Percentiles rank a stretch among this genome's conserved stretches.
These are phyloP conservation scores for Porites lutea DNA, from an alignment of 64 coral and sea anemone genomes.

Conservation along the genomic window DNA sequence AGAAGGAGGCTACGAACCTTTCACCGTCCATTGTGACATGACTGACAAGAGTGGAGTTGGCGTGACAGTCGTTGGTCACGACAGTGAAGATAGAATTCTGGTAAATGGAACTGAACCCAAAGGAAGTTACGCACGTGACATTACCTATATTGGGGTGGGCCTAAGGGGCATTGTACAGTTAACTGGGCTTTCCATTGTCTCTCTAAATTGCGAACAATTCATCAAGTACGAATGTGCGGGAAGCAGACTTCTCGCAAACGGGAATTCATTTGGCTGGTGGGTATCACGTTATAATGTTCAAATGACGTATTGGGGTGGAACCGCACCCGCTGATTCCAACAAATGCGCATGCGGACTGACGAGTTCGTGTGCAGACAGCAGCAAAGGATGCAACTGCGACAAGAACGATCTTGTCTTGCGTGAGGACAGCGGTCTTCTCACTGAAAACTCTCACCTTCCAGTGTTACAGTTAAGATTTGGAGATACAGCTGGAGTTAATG, in stretches of 20 bases:
- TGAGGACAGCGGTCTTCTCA: too few species aligned
- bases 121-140: neutral
- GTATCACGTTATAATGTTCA: neutral
- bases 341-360: constrained; percentile 28
- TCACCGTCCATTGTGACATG: constrained; percentile 66
- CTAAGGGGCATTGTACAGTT: neutral
- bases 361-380: neutral
- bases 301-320: constrained; percentile 36
- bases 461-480: too few species aligned
- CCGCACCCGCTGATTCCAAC: neutral
- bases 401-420: neutral
- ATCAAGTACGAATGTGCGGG: constrained; percentile 19
- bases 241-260: neutral
- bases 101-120: constrained; percentile 9
- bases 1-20: constrained; percentile 1
- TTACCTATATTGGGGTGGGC: neutral
- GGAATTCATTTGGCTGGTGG: neutral
- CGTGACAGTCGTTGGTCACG: constrained; percentile 61
- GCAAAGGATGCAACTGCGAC: constrained; percentile 32
- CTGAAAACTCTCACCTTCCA: too few species aligned
- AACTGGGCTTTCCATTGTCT: neutral
- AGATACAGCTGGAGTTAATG: neutral
- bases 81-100: constrained; percentile 49
- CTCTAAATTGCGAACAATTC: neutral
- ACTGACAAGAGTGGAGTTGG: constrained; percentile 59